phyloP scores from a whole-genome alignment of 1,140 invertebrate genomes.

The Anthonomus grandis region DNA sequence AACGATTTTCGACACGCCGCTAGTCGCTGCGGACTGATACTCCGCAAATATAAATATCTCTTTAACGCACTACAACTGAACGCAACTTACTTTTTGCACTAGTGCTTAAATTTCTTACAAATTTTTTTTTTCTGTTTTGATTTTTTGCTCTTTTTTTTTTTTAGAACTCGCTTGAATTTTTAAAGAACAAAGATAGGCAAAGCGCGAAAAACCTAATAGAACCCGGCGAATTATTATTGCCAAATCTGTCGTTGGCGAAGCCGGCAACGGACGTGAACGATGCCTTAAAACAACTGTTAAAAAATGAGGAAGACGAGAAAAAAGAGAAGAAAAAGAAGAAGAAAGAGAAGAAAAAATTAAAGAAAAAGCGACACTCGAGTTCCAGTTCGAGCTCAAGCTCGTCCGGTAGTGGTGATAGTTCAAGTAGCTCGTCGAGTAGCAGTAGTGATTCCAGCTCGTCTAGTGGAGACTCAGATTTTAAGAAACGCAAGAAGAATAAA shows the following conservation, averaged over 20 bases:
- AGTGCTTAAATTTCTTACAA: no score
- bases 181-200: conserved; percentile 63
- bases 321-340: conserved; percentile 72
- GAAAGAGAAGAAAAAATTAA: conserved; percentile 65
- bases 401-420: conserved; percentile 56
- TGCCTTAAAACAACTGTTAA: conserved; percentile 60
- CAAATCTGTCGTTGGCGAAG: conserved; percentile 39
- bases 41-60: no score
- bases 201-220: conserved; percentile 56
- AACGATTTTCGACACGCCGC: no score
- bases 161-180: conserved; percentile 72
- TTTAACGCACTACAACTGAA: no score
- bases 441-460: conserved; percentile 57
- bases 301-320: conserved; percentile 57
- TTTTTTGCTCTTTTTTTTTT: not conserved
- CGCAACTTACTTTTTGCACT: no score
- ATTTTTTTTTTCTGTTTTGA: not conserved
- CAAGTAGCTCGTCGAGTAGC: conserved; percentile 54
- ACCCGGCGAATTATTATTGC: conserved; percentile 56
- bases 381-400: conserved; percentile 58
- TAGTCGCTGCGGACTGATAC: no score
- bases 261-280: conserved; percentile 61
- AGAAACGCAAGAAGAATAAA: conserved; percentile 60
- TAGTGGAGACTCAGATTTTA: conserved; percentile 60
- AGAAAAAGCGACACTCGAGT: conserved; percentile 64